Evolutionary conservation across 2,113 vertebrate genomes (phyloP).

Genomic region (Ctenomys sociabilis): DNA sequence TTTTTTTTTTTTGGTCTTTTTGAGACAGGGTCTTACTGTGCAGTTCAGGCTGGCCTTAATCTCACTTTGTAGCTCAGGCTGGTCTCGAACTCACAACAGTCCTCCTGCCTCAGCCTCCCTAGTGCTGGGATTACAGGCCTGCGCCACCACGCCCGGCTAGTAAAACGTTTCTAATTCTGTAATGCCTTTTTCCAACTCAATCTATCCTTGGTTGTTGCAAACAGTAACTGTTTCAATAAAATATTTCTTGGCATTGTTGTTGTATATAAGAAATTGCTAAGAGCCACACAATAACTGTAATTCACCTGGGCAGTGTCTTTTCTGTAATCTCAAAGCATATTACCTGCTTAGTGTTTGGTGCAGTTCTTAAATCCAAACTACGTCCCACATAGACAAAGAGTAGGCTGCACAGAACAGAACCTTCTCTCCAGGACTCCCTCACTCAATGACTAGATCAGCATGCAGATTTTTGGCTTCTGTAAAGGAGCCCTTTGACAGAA

Average conservation of each 20-base stretch:
- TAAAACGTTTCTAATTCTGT: neutral
- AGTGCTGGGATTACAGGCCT: no score
- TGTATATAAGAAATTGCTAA: neutral
- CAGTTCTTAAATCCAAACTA: neutral
- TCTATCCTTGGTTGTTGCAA: conserved; percentile 5
- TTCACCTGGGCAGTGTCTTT: neutral
- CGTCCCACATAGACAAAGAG: neutral
- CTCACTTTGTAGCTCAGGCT: no score
- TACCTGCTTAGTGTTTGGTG: neutral
- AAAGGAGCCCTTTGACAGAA: neutral
- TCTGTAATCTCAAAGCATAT: neutral
- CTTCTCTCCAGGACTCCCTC: neutral
- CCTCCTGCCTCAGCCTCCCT: no score
- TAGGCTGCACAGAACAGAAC: neutral
- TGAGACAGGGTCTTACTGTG: no score
- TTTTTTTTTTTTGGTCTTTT: no score
- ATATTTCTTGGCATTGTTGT: neutral
- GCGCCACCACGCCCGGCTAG: no score
- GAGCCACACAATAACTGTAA: conserved; percentile 6
- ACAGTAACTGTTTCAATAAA: neutral
- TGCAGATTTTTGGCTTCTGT: neutral
- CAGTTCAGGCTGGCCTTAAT: no score
- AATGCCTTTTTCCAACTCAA: neutral
- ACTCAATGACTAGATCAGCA: neutral
- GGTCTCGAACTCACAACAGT: no score